These are phyloP conservation scores for Drosophila obscura DNA, from an alignment of 1,140 invertebrate species.

Conservation along the genomic window DNA sequence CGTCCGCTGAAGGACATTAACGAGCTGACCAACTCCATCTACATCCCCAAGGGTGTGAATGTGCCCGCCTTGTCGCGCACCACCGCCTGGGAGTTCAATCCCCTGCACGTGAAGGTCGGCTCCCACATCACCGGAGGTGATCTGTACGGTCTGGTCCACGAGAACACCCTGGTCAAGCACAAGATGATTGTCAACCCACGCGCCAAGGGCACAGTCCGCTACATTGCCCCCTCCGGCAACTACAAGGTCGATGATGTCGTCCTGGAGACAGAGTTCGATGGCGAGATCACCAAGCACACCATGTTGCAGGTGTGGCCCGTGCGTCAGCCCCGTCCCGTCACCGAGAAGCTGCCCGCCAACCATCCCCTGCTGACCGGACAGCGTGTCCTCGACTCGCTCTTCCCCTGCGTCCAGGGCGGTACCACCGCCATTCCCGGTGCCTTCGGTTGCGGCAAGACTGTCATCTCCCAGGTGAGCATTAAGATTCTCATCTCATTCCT, in stretches of 20 bases:
- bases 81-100: constrained; percentile 96
- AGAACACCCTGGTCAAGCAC: constrained; percentile 99
- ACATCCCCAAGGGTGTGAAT: constrained; percentile 99
- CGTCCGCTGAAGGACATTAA: constrained; percentile 98
- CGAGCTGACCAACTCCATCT: constrained; percentile 86
- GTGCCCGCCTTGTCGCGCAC: constrained; percentile 93
- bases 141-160: constrained; percentile 97
- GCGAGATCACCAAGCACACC: constrained; percentile 94
- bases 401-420: constrained; percentile 99
- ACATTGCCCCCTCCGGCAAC: constrained; percentile 95
- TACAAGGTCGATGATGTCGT: constrained; percentile 98
- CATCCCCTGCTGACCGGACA: constrained; percentile 99
- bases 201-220: constrained; percentile 98
- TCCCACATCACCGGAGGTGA: constrained; percentile 99
- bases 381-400: constrained; percentile 98
- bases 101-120: constrained; percentile 94
- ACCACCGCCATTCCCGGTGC: constrained; percentile 99
- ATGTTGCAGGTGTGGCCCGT: constrained; percentile 99
- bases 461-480: constrained; percentile 87
- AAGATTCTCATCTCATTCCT: neutral
- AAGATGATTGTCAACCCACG: constrained; percentile 97
- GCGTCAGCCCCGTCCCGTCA: constrained; percentile 97
- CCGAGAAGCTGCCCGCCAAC: constrained; percentile 99
- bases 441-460: constrained; percentile 98
- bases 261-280: constrained; percentile 99